These are phyloP conservation scores for Hirundo rustica DNA, from an alignment of 2,797 vertebrate genomes.

Conservation along the genomic window DNA sequence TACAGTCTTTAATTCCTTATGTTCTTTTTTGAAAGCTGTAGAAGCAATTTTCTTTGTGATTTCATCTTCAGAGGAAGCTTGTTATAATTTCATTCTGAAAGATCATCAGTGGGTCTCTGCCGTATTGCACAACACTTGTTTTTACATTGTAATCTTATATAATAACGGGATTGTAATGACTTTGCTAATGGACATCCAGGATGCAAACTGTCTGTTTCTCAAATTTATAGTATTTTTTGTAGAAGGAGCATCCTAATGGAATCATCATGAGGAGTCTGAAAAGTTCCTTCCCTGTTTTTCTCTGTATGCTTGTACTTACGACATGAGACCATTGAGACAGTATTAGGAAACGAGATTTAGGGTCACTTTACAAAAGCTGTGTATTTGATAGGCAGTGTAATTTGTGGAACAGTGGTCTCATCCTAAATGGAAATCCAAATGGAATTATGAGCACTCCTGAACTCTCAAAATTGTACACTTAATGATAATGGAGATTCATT, in stretches of 20 bases:
- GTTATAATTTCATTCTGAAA: not conserved
- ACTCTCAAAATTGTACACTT: not conserved
- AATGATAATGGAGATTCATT: not conserved
- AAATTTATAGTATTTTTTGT: not conserved
- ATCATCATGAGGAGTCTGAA: not conserved
- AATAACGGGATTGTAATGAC: slow-evolving; percentile 2
- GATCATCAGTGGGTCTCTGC: not conserved
- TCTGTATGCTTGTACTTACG: not conserved
- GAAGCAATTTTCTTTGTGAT: not conserved
- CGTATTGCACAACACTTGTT: not conserved
- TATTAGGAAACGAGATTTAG: not conserved
- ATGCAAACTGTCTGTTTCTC: not conserved
- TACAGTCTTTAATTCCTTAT: not conserved
- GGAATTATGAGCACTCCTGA: not conserved
- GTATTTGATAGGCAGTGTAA: not conserved
- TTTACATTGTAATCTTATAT: not conserved
- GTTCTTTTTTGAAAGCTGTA: not conserved
- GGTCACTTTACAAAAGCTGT: not conserved
- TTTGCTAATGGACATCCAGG: not conserved
- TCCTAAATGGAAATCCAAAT: slow-evolving; percentile 35
- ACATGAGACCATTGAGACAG: not conserved
- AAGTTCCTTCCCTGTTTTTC: not conserved
- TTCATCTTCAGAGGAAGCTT: not conserved
- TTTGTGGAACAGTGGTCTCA: not conserved
- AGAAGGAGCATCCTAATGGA: not conserved